Evolutionary conservation across 1,140 invertebrate genomes (phyloP).

Genomic region (Andrena cerasifolii): DNA sequence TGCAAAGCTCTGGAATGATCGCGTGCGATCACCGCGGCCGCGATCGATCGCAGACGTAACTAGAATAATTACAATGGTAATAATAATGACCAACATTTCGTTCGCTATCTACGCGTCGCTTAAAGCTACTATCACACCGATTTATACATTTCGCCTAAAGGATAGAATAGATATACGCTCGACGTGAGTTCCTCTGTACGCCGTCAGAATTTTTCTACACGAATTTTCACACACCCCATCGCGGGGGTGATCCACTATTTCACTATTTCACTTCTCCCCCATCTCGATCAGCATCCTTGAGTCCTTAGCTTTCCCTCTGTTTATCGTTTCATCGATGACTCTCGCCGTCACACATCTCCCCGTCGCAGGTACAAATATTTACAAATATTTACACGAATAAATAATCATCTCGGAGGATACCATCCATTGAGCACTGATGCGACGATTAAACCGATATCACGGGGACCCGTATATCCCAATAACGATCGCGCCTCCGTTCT

Average conservation of each 20-base stretch:
- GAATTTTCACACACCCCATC: too few relatives aligned
- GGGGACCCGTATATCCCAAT: constrained; percentile 11
- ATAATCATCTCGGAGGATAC: constrained; percentile 69
- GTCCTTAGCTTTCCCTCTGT: not conserved
- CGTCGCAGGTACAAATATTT: constrained; percentile 75
- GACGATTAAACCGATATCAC: constrained; percentile 64
- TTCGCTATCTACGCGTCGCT: constrained; percentile 72
- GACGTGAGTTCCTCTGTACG: constrained; percentile 14
- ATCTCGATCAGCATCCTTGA: too few relatives aligned
- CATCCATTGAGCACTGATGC: constrained; percentile 64
- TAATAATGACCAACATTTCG: constrained; percentile 72
- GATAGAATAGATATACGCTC: constrained; percentile 69
- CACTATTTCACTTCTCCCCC: too few relatives aligned
- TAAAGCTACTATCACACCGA: constrained; percentile 82
- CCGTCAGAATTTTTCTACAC: too few relatives aligned
- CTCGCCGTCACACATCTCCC: constrained; percentile 40
- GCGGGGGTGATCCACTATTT: too few relatives aligned
- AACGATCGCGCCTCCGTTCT: constrained; percentile 11
- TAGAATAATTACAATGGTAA: constrained; percentile 62
- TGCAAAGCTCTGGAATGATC: constrained; percentile 61
- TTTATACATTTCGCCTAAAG: constrained; percentile 78
- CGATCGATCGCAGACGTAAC: constrained; percentile 41
- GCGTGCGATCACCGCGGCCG: constrained; percentile 44
- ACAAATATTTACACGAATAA: constrained; percentile 78
- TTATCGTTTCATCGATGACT: not conserved